Conservation (phyloP, 2,113 vertebrate species). For the Conger conger region DNA sequence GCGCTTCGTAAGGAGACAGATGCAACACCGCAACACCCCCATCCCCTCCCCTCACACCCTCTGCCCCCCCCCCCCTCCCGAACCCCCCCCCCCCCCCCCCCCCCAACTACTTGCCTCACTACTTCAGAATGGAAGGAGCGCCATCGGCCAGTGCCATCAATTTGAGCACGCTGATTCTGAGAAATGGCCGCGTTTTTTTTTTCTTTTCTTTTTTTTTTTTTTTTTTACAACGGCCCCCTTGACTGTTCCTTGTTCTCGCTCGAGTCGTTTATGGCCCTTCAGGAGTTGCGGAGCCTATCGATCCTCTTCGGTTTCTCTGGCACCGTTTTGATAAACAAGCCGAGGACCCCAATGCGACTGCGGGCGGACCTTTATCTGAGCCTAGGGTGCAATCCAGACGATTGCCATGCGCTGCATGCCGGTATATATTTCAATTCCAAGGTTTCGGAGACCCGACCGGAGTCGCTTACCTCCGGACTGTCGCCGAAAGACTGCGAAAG, state of each 20-base stretch:
- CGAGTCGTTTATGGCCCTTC: constrained; percentile 2
- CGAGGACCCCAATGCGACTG: constrained; percentile 10
- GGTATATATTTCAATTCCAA: constrained; percentile 5
- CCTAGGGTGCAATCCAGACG: constrained; percentile 7
- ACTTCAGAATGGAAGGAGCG: neutral
- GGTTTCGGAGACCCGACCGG: neutral
- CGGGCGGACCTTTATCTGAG: constrained; percentile 8
- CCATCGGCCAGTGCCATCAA: neutral
- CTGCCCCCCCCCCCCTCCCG: neutral
- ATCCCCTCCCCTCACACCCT: neutral
- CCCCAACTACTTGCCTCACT: neutral
- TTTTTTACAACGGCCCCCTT: constrained; percentile 1
- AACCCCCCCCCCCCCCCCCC: neutral
- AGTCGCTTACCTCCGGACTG: neutral
- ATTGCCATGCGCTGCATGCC: neutral
- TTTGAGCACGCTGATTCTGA: neutral
- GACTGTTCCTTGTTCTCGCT: constrained; percentile 8
- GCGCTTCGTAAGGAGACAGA: neutral
- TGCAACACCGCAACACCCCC: neutral
- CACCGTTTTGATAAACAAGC: neutral
- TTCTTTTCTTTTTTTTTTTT: neutral
- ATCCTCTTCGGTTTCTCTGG: constrained; percentile 16
- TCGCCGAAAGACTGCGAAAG: neutral
- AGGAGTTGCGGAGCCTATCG: constrained; percentile 1
- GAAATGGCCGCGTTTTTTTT: neutral